These are phyloP conservation scores for Philonicus albiceps DNA, from an alignment of 2,888 invertebrate species.

Conservation along the genomic window DNA sequence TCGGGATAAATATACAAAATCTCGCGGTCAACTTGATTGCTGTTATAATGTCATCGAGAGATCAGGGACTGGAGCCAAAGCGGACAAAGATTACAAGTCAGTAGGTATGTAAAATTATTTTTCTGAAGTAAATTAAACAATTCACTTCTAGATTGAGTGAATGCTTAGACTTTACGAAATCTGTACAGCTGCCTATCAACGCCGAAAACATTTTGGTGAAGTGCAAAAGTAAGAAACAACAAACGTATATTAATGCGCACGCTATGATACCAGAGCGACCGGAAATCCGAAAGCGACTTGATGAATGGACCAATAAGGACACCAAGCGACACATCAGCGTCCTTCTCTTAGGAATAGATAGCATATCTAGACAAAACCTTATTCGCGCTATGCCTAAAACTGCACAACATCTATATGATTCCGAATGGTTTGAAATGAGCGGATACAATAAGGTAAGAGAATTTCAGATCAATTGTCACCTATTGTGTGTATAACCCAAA, in stretches of 20 bases:
- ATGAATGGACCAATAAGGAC: constrained; percentile 53
- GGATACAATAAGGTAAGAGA: constrained; percentile 74
- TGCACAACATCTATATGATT: constrained; percentile 70
- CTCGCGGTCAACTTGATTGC: constrained; percentile 53
- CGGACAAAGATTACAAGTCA: constrained; percentile 56
- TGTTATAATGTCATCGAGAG: constrained; percentile 60
- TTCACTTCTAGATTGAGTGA: constrained; percentile 51
- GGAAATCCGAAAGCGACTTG: constrained; percentile 64
- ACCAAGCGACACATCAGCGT: constrained; percentile 68
- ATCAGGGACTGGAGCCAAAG: constrained; percentile 52
- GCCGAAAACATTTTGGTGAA: constrained; percentile 66
- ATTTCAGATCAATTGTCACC: neutral
- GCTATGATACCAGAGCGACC: constrained; percentile 66
- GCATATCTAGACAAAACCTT: constrained; percentile 81
- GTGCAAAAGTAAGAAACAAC: constrained; percentile 61
- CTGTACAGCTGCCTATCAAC: constrained; percentile 57
- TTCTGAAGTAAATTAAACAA: neutral
- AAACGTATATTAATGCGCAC: constrained; percentile 65
- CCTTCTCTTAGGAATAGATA: constrained; percentile 83
- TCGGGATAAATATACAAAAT: constrained; percentile 52
- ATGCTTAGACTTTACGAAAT: constrained; percentile 64
- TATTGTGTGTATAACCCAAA: too few relatives aligned
- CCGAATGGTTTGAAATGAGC: constrained; percentile 75
- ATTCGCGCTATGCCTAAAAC: constrained; percentile 79
- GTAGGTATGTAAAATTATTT: constrained; percentile 43